Evolutionary conservation across 2,797 vertebrate genomes (phyloP).

Genomic region (Clarias fuscus): DNA sequence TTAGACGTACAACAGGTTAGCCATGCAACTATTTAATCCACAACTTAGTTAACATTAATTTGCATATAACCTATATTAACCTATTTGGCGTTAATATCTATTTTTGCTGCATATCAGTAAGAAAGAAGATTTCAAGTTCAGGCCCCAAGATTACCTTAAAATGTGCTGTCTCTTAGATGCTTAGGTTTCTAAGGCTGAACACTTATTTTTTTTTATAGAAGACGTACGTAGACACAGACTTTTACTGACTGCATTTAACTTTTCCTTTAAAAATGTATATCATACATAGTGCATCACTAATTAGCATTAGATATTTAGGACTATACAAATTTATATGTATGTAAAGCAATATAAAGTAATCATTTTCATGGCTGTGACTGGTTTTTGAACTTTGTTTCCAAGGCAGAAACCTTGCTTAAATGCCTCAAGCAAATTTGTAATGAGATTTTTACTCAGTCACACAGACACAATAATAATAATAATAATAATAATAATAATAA

Average conservation of each 20-base stretch:
- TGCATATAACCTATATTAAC: background rate
- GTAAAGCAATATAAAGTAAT: background rate
- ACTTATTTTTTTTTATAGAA: background rate
- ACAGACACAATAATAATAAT: background rate
- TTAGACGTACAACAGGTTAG: background rate
- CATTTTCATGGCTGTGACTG: too few relatives aligned
- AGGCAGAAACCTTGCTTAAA: background rate
- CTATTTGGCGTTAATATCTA: background rate
- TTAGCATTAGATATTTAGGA: background rate
- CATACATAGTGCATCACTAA: background rate
- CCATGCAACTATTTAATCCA: background rate
- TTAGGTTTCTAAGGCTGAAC: background rate
- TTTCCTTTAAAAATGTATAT: background rate
- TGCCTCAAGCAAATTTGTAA: background rate
- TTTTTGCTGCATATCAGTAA: background rate
- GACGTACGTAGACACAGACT: background rate
- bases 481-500: background rate
- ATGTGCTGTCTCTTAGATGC: background rate
- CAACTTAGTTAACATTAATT: background rate
- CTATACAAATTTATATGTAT: background rate
- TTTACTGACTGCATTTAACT: background rate
- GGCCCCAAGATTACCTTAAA: background rate
- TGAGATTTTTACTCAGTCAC: background rate
- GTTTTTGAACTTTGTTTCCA: background rate
- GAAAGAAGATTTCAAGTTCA: too few relatives aligned